phyloP scores from a whole-genome alignment of 2,113 vertebrate species.

The Toxotes chatareus region DNA sequence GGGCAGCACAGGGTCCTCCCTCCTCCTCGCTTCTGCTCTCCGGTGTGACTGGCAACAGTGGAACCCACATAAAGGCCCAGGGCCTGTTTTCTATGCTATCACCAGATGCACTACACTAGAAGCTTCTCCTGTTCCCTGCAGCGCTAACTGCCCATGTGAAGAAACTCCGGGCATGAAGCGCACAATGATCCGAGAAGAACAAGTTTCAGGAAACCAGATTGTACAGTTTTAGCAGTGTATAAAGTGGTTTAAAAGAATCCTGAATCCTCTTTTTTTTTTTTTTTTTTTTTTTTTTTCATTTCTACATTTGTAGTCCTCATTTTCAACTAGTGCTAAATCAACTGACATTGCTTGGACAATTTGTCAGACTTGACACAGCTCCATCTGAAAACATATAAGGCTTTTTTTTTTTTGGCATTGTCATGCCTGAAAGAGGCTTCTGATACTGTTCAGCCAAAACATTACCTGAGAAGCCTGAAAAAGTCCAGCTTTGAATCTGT shows the following conservation, averaged over 20 bases:
- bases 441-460: background rate
- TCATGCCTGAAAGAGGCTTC: background rate
- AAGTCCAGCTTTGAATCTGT: background rate
- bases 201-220: background rate
- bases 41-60: conserved; percentile 16
- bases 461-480: background rate
- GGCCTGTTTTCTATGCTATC: conserved; percentile 30
- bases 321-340: background rate
- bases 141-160: conserved; percentile 6
- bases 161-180: background rate
- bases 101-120: conserved; percentile 27
- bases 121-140: conserved; percentile 28
- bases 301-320: background rate
- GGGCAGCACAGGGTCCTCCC: conserved; percentile 8
- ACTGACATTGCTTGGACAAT: background rate
- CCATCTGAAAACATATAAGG: too few relatives aligned
- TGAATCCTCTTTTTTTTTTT: background rate
- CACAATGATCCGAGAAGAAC: background rate
- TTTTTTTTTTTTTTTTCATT: background rate
- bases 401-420: background rate
- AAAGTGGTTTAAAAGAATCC: background rate
- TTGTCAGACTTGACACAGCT: background rate
- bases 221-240: too few relatives aligned
- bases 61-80: conserved; percentile 29
- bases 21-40: background rate